Evolutionary conservation across 1,140 invertebrate species (phyloP).

Genomic region (Diabrotica virgifera): DNA sequence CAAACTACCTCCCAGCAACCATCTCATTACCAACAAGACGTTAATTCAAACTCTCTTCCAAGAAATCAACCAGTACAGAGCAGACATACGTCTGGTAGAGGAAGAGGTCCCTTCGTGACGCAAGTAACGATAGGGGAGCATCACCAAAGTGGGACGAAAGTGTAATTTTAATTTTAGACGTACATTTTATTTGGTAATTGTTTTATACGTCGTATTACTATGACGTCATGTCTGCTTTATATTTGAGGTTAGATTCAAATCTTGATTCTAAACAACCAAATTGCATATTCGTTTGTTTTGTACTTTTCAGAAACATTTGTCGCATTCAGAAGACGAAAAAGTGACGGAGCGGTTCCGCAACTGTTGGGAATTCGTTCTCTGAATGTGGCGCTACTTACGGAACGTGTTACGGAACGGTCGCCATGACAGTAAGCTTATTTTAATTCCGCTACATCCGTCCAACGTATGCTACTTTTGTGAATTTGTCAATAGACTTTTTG

Average conservation of each 20-base stretch:
- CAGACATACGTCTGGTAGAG: constrained; percentile 14
- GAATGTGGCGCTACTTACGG: no score
- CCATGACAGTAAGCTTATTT: no score
- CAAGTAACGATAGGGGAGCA: constrained; percentile 55
- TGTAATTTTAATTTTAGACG: constrained; percentile 22
- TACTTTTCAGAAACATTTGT: neutral
- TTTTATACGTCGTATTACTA: neutral
- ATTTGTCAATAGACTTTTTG: no score
- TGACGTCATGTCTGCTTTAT: no score
- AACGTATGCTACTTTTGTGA: no score
- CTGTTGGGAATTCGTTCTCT: no score
- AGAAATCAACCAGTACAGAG: constrained; percentile 32
- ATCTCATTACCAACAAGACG: constrained; percentile 37
- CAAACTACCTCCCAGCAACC: constrained; percentile 24
- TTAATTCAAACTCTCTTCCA: constrained; percentile 41
- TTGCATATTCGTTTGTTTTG: neutral
- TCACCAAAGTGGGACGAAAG: constrained; percentile 45
- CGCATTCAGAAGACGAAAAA: no score
- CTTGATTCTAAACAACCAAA: neutral
- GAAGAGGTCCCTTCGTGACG: constrained; percentile 56
- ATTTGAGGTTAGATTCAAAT: neutral
- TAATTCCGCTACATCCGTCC: no score
- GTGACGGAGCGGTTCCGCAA: no score
- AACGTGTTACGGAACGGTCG: no score
- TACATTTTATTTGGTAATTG: neutral